Conservation (phyloP, 2,797 vertebrate species). For the Sebastolobus alascanus region DNA sequence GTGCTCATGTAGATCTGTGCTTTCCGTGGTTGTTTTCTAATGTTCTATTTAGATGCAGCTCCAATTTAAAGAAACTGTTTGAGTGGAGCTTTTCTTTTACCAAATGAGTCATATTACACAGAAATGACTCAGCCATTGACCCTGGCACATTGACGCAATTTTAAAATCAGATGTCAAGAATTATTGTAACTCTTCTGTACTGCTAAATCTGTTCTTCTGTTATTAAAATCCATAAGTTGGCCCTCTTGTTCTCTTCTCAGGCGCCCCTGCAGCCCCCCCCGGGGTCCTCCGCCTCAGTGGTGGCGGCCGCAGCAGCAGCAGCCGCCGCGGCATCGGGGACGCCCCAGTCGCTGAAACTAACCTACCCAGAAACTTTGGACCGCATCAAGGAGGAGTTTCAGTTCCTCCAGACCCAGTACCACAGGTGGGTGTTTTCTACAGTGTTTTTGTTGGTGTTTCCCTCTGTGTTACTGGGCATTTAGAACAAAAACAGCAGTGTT, state of each 20-base stretch:
- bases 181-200: background rate
- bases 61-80: background rate
- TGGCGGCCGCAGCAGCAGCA: slow-evolving; percentile 83
- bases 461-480: background rate
- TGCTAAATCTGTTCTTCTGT: background rate
- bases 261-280: slow-evolving; percentile 90
- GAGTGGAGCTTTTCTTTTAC: background rate
- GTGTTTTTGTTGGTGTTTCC: background rate
- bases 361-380: slow-evolving; percentile 93
- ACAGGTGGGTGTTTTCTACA: slow-evolving; percentile 82
- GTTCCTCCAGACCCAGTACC: slow-evolving; percentile 95
- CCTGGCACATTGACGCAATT: background rate
- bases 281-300: slow-evolving; percentile 85
- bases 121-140: background rate
- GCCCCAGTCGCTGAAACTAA: slow-evolving; percentile 92
- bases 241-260: slow-evolving; percentile 68
- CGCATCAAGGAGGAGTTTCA: slow-evolving; percentile 96
- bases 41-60: background rate
- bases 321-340: slow-evolving; percentile 87
- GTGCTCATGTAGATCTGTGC: background rate
- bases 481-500: background rate
- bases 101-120: background rate
- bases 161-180: slow-evolving; percentile 7
- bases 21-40: slow-evolving; percentile 7
- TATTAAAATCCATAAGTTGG: slow-evolving; percentile 2